A percentile compares a stretch with the other conserved stretches of the same genome.
Evolutionary conservation across 2,113 vertebrate species (phyloP).

Genomic region (Nyctibius bracteatus): DNA sequence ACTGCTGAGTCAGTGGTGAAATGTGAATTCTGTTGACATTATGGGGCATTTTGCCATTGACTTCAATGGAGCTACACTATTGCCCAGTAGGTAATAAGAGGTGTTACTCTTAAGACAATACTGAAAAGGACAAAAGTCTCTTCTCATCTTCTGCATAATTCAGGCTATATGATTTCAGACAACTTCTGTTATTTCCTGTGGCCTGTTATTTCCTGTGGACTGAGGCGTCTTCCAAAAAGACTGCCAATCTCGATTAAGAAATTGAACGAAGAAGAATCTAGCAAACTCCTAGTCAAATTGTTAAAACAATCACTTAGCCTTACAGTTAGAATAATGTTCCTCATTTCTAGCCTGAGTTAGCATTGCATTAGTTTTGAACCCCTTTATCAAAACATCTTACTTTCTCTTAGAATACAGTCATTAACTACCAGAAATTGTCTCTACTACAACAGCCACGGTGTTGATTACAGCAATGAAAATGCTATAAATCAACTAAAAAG

Average conservation of each 20-base stretch:
- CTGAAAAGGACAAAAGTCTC: neutral
- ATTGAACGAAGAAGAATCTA: neutral
- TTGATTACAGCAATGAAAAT: neutral
- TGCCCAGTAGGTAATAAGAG: neutral
- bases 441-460: neutral
- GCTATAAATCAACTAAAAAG: neutral
- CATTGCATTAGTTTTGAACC: neutral
- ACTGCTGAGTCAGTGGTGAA: neutral
- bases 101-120: neutral
- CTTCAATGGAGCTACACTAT: neutral
- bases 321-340: neutral
- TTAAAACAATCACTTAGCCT: neutral
- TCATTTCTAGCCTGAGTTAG: neutral
- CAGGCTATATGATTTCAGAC: neutral
- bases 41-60: neutral
- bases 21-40: neutral
- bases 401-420: neutral
- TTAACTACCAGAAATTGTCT: neutral
- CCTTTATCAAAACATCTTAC: neutral
- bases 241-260: neutral
- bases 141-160: neutral
- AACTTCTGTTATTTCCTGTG: too few species aligned
- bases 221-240: neutral
- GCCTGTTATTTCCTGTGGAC: neutral
- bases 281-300: neutral